A percentile compares a stretch with the other conserved stretches of the same genome.
Conservation (phyloP, 2,797 vertebrate genomes). For the Lophius americanus region DNA sequence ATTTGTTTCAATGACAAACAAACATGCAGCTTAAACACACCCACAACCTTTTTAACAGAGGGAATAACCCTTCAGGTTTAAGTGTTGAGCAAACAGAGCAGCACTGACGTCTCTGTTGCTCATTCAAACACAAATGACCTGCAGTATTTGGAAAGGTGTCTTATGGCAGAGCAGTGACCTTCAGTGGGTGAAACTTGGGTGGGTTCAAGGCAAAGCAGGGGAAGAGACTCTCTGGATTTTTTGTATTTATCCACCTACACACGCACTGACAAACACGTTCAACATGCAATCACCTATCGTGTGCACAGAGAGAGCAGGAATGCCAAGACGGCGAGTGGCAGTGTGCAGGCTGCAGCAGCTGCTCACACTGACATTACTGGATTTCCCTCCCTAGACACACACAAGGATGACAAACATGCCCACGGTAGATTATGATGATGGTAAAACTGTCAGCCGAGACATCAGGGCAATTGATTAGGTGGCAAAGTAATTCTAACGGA, state of each 20-base stretch:
- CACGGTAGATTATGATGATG: slow-evolving; percentile 37
- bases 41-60: slow-evolving; percentile 1
- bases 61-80: slow-evolving; percentile 20
- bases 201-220: slow-evolving; percentile 19
- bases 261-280: slow-evolving; percentile 13
- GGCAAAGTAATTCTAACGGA: slow-evolving; percentile 60
- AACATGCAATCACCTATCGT: slow-evolving; percentile 42
- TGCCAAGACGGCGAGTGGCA: slow-evolving; percentile 30
- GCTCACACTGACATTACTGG: slow-evolving; percentile 34
- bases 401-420: slow-evolving; percentile 27
- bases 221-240: slow-evolving; percentile 39
- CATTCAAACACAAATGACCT: slow-evolving; percentile 64
- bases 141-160: slow-evolving; percentile 53
- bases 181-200: slow-evolving; percentile 34
- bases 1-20: slow-evolving; percentile 25
- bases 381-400: slow-evolving; percentile 30
- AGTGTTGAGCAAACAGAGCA: slow-evolving; percentile 70
- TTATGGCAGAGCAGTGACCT: slow-evolving; percentile 57
- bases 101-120: slow-evolving; percentile 59
- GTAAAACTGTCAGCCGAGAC: slow-evolving; percentile 27
- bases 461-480: slow-evolving; percentile 62
- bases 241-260: slow-evolving; percentile 57
- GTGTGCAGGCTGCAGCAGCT: slow-evolving; percentile 36
- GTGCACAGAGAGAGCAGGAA: slow-evolving; percentile 25
- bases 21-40: slow-evolving; percentile 21